Base-by-base conservation (phyloP, 2,797 vertebrate species). In the Spinus pinus region DNA sequence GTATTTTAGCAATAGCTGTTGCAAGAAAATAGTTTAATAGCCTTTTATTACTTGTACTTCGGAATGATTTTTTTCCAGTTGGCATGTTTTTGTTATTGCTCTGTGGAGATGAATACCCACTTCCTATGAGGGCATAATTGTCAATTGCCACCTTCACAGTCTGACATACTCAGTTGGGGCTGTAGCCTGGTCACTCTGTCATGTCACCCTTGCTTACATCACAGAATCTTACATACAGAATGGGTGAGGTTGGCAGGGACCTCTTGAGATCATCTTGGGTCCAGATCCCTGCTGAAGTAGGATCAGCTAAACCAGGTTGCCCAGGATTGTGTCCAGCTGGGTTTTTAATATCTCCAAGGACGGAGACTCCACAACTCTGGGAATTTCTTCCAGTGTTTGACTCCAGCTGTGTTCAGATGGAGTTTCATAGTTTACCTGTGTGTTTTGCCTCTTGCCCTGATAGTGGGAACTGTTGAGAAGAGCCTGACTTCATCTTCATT, bases 31-130 rank as follows among this genome's bases (percentile, higher is more conserved):
- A 64, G 20, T 31, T 72, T 75, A 17, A 25, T 39, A 50, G 25
- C 14, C 20, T 77, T 65, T 69, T 22, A 50, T 72, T 86, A 51
- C 35, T 72, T 4, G 3, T 67, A 57, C 17, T 53, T 62, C 1
- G 15, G 2, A 6, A 19, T 73, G 0, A 3, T 33, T 72, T 47
- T 88, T 82, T 24, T 12, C 21, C 30, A 12, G 22, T 79, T 49
- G 21, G 18, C 1, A 1, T 16, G 3, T 28, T 78, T 82, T 79
- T 54, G 27, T 14, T 73, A 53, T 42, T 51, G 15, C 16, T 60
- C 3, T 58, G 8, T 58, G 41, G 49, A 69, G 44, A 53, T 6
- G 1, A 64, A 15, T 64, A 53, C 4, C 1, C 1, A 0, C 19
- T 54, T 79, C 31, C 28, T 58, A 4, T 69, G 22, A 49, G 18